A percentile compares a stretch with the other conserved stretches of the same genome.
These are phyloP conservation scores for Alca torda DNA, from an alignment of 2,797 vertebrate species.

Conservation along the genomic window DNA sequence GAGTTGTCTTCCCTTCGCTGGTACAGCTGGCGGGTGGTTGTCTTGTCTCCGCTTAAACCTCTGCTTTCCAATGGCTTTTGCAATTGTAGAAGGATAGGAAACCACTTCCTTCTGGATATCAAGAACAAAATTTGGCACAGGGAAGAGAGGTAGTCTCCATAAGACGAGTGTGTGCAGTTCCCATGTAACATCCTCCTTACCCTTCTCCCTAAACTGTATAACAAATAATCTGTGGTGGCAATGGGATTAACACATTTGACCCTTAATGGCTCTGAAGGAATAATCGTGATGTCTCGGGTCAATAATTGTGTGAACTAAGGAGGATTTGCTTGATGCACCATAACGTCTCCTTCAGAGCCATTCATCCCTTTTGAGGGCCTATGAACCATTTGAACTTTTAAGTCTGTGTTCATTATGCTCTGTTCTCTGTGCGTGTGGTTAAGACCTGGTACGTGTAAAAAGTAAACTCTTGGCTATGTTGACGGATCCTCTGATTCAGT, in stretches of 20 bases:
- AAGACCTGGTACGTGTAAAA: neutral
- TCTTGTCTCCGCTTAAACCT: neutral
- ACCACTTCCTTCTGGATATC: neutral
- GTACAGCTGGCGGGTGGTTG: neutral
- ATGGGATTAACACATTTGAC: constrained; percentile 61
- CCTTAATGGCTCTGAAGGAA: constrained; percentile 63
- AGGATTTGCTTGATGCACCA: constrained; percentile 60
- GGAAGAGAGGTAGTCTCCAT: neutral
- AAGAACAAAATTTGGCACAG: neutral
- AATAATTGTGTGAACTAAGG: constrained; percentile 52
- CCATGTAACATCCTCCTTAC: constrained; percentile 1
- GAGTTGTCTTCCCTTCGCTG: neutral
- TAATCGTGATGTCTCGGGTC: constrained; percentile 56
- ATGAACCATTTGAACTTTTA: constrained; percentile 43
- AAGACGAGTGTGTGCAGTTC: neutral
- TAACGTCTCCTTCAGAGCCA: constrained; percentile 11
- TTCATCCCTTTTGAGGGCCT: constrained; percentile 41
- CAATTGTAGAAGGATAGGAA: neutral
- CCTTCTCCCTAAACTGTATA: constrained; percentile 50
- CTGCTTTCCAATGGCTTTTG: neutral
- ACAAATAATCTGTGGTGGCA: constrained; percentile 61
- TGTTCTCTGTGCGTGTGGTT: neutral
- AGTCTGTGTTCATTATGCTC: constrained; percentile 18
- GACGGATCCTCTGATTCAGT: neutral
- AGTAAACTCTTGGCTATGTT: neutral